Evolutionary conservation across 1,140 invertebrate genomes (phyloP).

Genomic region (Bombus impatiens): DNA sequence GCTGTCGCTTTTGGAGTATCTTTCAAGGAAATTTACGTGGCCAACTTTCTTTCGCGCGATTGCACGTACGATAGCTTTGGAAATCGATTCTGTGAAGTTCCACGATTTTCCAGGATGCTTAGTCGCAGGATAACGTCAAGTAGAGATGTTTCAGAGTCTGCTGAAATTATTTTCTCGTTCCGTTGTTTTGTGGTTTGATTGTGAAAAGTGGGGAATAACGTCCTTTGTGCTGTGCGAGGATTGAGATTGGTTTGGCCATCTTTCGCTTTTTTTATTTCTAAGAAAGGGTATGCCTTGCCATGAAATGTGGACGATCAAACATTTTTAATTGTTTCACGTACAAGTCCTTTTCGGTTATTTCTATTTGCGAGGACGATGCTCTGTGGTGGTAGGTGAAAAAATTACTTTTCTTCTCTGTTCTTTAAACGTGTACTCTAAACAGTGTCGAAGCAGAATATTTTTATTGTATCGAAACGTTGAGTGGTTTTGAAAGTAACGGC

Average conservation of each 20-base stretch:
- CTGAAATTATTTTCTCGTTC: neutral
- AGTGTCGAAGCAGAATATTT: neutral
- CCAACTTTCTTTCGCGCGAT: too few relatives aligned
- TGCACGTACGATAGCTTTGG: neutral
- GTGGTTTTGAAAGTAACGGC: neutral
- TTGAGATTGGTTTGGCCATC: neutral
- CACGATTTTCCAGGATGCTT: neutral
- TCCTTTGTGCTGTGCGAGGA: neutral
- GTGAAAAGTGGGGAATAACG: constrained; percentile 6
- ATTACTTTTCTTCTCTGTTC: too few relatives aligned
- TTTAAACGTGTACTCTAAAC: neutral
- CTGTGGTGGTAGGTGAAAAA: too few relatives aligned
- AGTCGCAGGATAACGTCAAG: neutral
- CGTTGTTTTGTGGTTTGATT: neutral
- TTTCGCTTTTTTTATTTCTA: neutral
- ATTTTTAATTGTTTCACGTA: accelerated
- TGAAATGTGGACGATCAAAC: too few relatives aligned
- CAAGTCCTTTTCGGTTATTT: neutral
- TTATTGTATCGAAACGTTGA: neutral
- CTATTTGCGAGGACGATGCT: neutral
- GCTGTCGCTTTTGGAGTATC: neutral
- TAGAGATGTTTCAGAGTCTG: neutral
- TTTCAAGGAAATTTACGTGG: neutral
- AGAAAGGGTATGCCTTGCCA: too few relatives aligned
- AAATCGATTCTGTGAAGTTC: neutral